Base-by-base conservation (phyloP, 2,888 invertebrate genomes). In the Xestia ashworthii region DNA sequence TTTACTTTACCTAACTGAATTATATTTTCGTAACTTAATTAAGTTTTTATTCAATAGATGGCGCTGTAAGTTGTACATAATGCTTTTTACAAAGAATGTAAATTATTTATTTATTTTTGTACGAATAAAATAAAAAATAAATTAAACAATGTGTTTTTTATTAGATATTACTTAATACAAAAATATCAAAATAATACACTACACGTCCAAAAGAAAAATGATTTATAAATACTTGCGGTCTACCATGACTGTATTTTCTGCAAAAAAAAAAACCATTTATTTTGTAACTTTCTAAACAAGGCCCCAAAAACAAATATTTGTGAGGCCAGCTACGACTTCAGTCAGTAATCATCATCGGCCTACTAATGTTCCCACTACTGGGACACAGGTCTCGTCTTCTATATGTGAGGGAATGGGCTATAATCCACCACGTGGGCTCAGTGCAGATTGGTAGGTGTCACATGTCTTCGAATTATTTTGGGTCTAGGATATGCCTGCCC, bases 71-170 rank as follows among this genome's bases (percentile, higher is more conserved):
- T 91, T 96, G 96, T 96, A 96, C 93, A 96, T 96, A 82, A 96
- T 85, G 95, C 95, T 96, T 94, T 67, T 76, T 77, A 83, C 87
- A 87, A 83, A 90, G 86, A 91, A 91, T 95, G 94, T 96, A 95
- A 95, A 95, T 96, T 96, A 96, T 95, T 96, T 94, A 96, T 95
- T 96, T 96, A 95, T 95, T 95, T 91, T 93, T 91, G 91, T 89
- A 88, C 82, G 87, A 82, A 71, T 80, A 68, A 89, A 92, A 91
- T 90, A 91, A 92, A 94, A 92, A 92, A 0, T 0, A 22, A 91
- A 89, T 76, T 25, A 76, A 79, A 76, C 78, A 66, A 88, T 9
- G 48, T 41, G 83, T 0, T 3, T 62, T 83, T 79, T 32, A 60
- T 67, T 78, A 44, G 9, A 44, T 44, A n/a, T n/a, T n/a, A n/a